Percentiles rank a stretch among this genome's conserved stretches.
phyloP scores from a whole-genome alignment of 2,113 vertebrate species.

The Leucoraja erinaceus region DNA sequence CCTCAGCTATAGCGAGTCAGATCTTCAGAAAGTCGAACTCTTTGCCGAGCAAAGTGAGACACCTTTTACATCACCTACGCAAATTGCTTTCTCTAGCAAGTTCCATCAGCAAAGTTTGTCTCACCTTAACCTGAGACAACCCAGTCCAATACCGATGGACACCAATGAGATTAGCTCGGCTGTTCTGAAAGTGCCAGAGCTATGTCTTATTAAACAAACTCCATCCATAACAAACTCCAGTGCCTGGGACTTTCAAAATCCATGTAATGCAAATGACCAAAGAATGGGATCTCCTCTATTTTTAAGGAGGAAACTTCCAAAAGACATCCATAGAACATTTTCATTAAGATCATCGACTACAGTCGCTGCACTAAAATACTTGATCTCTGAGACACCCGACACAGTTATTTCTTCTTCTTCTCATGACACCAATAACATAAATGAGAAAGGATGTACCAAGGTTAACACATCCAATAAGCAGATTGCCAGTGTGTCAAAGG shows the following conservation, averaged over 20 bases:
- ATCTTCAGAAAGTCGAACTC: slow-evolving; percentile 62
- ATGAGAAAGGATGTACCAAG: not conserved
- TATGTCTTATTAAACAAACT: slow-evolving; percentile 49
- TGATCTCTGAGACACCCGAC: not conserved
- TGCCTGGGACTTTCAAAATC: slow-evolving; percentile 65
- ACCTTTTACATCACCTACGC: slow-evolving; percentile 57
- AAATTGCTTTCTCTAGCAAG: slow-evolving; percentile 46
- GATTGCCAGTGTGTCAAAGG: too few species aligned
- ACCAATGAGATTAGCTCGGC: not conserved
- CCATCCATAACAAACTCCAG: slow-evolving; percentile 47
- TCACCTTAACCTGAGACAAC: slow-evolving; percentile 51
- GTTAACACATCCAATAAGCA: not conserved
- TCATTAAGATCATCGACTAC: slow-evolving; percentile 57
- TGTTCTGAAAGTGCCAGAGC: not conserved
- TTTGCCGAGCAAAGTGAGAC: slow-evolving; percentile 62
- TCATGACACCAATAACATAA: not conserved
- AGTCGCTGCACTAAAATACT: slow-evolving; percentile 15
- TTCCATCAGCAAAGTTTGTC: slow-evolving; percentile 50
- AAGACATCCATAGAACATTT: slow-evolving; percentile 62
- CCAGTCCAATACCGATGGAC: not conserved
- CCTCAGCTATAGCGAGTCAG: slow-evolving; percentile 85
- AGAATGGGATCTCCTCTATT: slow-evolving; percentile 46
- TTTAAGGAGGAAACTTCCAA: slow-evolving; percentile 49
- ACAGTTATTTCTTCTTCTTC: not conserved
- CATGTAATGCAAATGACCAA: slow-evolving; percentile 45